Conservation (phyloP, 1,140 invertebrate species). For the Oryctes rhinoceros region DNA sequence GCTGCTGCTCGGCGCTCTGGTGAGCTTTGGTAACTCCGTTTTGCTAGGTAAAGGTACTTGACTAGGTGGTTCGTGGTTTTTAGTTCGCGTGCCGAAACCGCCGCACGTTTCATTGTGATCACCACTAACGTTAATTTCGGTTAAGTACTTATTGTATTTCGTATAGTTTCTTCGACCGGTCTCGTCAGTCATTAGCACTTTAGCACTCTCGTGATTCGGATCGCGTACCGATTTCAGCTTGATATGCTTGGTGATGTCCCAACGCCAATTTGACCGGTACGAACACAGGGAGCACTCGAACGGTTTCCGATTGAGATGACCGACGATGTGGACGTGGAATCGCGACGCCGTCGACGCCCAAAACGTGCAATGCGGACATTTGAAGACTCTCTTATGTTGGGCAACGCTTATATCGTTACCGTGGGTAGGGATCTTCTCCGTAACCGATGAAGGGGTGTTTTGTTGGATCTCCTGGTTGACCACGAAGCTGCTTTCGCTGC, state of each 20-base stretch:
- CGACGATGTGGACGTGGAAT: slow-evolving; percentile 92
- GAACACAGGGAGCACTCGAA: slow-evolving; percentile 95
- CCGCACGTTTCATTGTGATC: slow-evolving; percentile 58
- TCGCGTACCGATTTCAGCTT: slow-evolving; percentile 86
- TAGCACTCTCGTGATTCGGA: slow-evolving; percentile 77
- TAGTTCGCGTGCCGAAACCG: slow-evolving; percentile 56
- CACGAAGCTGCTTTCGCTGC: slow-evolving; percentile 55
- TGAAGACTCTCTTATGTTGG: slow-evolving; percentile 72
- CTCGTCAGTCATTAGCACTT: slow-evolving; percentile 90
- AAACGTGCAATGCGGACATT: slow-evolving; percentile 89
- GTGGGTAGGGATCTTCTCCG: slow-evolving; percentile 60
- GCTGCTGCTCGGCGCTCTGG: slow-evolving; percentile 58
- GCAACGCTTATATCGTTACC: slow-evolving; percentile 60
- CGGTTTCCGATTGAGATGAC: slow-evolving; percentile 90
- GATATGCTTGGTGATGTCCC: slow-evolving; percentile 97
- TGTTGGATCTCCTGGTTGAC: slow-evolving; percentile 42
- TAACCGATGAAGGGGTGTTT: slow-evolving; percentile 45
- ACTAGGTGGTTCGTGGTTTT: slow-evolving; percentile 47
- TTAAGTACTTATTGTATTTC: slow-evolving; percentile 89
- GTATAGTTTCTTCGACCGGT: slow-evolving; percentile 90
- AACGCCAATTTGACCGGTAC: slow-evolving; percentile 93
- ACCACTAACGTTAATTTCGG: slow-evolving; percentile 68
- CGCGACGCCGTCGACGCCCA: slow-evolving; percentile 91
- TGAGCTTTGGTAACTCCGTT: slow-evolving; percentile 62
- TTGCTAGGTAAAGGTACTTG: slow-evolving; percentile 58